Evolutionary conservation across 2,113 vertebrate species (phyloP), one percentile per base, ranked within the genome.

Genomic region (Petromus typicus): DNA sequence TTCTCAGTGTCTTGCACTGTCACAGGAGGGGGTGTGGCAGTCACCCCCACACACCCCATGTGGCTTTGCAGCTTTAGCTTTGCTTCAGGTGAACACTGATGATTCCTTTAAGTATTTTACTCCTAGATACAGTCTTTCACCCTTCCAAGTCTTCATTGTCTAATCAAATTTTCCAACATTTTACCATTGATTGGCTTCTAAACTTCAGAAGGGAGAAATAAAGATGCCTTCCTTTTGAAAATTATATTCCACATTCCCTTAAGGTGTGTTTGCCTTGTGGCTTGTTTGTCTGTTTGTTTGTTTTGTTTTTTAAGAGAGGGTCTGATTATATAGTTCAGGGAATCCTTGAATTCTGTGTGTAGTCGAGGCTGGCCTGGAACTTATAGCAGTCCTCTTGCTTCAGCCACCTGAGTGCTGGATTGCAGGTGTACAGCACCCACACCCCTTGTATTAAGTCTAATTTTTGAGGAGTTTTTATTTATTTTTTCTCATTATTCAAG

Each of bases 381-480:
- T 75, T 75, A 12, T 0, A 3, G 5, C 25, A 75, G 71, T 27
- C 25, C 69, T 45, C 37, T 13, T 30, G 40, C 71, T 13, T 75
- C 25, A 75, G 40, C 71, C 71, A 45, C 71, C 13, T 3, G 23
- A 75, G 71, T 45, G 23, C 71, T 45, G 40, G 40, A 45, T 75
- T 43, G 43, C 25, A 30, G 25, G 13, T 7, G 5, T 45, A 13
- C 40, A 45, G 40, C 71, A 75, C 25, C 25, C 40, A 75, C 40
- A 45, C 40, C 25, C 51, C 48, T 82, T 85, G 3, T 78, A 69
- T 93, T 88, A 93, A 69, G 6, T 78, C 0, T 82, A 64, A 48
- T 30, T 86, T 96, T 82, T 89, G 40, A 83, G 82, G 66, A 75
- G n/a, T 43, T 67, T 84, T 78, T 82, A 79, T 54, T 89, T n/a